Percentiles rank a stretch among this genome's conserved stretches.
phyloP scores from a whole-genome alignment of 2,113 vertebrate species.

The Struthidea cinerea region DNA sequence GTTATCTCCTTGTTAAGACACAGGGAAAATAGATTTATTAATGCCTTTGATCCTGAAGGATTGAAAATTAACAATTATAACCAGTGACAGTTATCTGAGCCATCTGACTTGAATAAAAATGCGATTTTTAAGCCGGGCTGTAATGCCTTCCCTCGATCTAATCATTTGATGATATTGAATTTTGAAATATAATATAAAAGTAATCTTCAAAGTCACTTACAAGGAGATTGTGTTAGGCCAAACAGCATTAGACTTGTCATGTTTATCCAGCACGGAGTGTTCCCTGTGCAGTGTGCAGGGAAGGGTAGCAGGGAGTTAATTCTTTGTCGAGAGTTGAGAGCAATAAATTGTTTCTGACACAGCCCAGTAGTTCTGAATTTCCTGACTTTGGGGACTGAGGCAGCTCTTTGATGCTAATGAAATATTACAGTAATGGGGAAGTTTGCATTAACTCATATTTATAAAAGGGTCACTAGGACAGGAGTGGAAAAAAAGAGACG shows the following conservation, averaged over 20 bases:
- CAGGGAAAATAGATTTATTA: background rate
- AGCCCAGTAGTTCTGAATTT: slow-evolving; percentile 39
- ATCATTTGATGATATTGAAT: background rate
- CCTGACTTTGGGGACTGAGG: slow-evolving; percentile 25
- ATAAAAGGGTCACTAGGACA: background rate
- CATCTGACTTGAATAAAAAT: background rate
- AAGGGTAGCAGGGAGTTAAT: slow-evolving; percentile 15
- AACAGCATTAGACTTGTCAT: background rate
- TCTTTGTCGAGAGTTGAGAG: background rate
- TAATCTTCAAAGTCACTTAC: background rate
- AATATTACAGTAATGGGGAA: slow-evolving; percentile 33
- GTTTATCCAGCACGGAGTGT: background rate
- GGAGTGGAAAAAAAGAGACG: background rate
- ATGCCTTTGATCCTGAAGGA: slow-evolving; percentile 9
- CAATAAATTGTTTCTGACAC: slow-evolving; percentile 11
- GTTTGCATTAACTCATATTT: background rate
- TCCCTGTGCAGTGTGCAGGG: background rate
- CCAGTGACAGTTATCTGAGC: background rate
- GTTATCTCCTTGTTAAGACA: background rate
- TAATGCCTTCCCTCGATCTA: background rate
- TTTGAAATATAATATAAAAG: background rate
- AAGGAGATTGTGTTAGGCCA: background rate
- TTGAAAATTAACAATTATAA: background rate
- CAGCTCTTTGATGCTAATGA: slow-evolving; percentile 54
- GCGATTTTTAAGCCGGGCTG: background rate